These are phyloP conservation scores for Dallia pectoralis DNA, from an alignment of 2,797 vertebrate species.

Conservation along the genomic window DNA sequence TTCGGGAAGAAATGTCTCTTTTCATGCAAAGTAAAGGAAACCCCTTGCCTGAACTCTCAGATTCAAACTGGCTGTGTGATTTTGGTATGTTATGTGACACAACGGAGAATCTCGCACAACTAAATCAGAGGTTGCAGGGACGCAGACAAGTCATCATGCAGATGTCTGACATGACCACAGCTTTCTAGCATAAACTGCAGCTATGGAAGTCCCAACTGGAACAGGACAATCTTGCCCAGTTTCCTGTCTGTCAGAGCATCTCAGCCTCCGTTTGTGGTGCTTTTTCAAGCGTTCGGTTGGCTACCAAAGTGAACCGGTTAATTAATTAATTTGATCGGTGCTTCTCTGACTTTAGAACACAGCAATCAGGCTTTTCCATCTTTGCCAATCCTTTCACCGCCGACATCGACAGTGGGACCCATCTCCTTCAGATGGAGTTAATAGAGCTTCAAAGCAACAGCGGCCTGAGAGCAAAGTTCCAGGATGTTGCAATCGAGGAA, in stretches of 20 bases:
- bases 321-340: conserved; percentile 39
- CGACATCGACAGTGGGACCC: conserved; percentile 20
- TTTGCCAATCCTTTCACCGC: conserved; percentile 33
- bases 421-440: conserved; percentile 41
- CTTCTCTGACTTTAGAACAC: conserved; percentile 34
- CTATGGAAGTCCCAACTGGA: conserved; percentile 34
- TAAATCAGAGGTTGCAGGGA: conserved; percentile 23
- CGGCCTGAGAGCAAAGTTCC: conserved; percentile 32
- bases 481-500: conserved; percentile 38
- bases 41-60: conserved; percentile 21
- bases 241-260: conserved; percentile 42
- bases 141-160: conserved; percentile 19
- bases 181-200: conserved; percentile 27
- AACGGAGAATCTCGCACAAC: conserved; percentile 16
- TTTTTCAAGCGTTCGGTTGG: conserved; percentile 36
- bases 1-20: conserved; percentile 30
- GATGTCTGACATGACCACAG: conserved; percentile 23
- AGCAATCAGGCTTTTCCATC: conserved; percentile 30
- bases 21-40: conserved; percentile 40
- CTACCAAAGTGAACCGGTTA: conserved; percentile 38
- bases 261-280: conserved; percentile 28
- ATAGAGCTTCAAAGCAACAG: conserved; percentile 36
- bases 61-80: conserved; percentile 26
- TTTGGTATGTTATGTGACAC: conserved; percentile 19
- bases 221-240: conserved; percentile 36